These are phyloP conservation scores for Xiphophorus hellerii DNA, from an alignment of 2,113 vertebrate genomes.

Conservation along the genomic window DNA sequence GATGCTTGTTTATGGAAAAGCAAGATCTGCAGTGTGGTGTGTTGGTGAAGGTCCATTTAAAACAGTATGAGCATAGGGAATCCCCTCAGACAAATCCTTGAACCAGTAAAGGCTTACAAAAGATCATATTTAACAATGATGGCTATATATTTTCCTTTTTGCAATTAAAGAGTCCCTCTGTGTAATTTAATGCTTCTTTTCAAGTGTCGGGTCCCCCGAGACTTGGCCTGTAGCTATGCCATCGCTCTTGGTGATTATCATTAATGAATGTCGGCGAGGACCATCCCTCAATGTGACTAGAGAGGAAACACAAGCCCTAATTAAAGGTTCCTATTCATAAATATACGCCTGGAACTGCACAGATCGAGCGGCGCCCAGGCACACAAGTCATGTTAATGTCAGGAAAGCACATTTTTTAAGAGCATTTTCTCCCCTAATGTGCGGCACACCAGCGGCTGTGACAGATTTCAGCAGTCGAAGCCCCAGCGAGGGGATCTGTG, in stretches of 20 bases:
- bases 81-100: conserved; percentile 68
- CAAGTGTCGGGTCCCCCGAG: conserved; percentile 78
- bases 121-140: conserved; percentile 79
- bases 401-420: conserved; percentile 72
- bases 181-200: conserved; percentile 82
- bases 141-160: conserved; percentile 78
- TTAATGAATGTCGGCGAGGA: conserved; percentile 80
- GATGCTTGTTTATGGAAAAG: conserved; percentile 17
- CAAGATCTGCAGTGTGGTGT: conserved; percentile 4
- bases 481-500: conserved; percentile 54
- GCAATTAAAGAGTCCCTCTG: conserved; percentile 80
- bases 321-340: conserved; percentile 83
- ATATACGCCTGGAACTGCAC: conserved; percentile 74
- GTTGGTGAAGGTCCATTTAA: conserved; percentile 35
- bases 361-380: conserved; percentile 56
- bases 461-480: conserved; percentile 50
- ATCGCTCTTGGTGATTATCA: conserved; percentile 82
- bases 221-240: conserved; percentile 76
- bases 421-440: conserved; percentile 64
- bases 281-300: conserved; percentile 80
- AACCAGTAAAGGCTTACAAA: conserved; percentile 74
- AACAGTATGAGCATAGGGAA: conserved; percentile 55
- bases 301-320: conserved; percentile 80
- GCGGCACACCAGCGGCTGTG: conserved; percentile 38
- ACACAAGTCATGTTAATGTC: conserved; percentile 78